Evolutionary conservation across 1,140 invertebrate species (phyloP).

Genomic region (Wiebesia pumilae): DNA sequence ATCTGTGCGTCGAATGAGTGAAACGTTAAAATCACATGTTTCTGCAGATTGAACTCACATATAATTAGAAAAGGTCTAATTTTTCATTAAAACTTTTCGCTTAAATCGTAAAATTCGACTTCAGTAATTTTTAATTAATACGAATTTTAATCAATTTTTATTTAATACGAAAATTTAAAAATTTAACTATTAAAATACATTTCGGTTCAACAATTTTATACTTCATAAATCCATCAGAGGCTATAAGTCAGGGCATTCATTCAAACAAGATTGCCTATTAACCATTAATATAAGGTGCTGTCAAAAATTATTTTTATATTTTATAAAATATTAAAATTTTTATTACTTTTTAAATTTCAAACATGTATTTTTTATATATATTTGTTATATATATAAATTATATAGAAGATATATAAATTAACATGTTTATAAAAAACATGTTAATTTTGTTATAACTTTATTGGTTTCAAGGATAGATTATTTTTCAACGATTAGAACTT

Average conservation of each 20-base stretch:
- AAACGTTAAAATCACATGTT: not conserved
- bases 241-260: not conserved
- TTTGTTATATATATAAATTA: not conserved
- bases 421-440: not conserved
- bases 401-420: too few relatives aligned
- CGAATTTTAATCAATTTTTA: not conserved
- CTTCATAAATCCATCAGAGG: not conserved
- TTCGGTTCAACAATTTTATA: not conserved
- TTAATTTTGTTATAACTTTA: not conserved
- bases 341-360: too few relatives aligned
- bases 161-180: not conserved
- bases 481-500: constrained; percentile 18
- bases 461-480: constrained; percentile 6
- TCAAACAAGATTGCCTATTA: not conserved
- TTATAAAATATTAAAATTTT: too few relatives aligned
- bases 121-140: not conserved
- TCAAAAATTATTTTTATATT: too few relatives aligned
- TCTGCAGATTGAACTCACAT: not conserved
- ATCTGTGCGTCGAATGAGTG: not conserved
- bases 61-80: not conserved
- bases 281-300: too few relatives aligned
- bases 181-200: not conserved
- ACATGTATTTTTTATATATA: too few relatives aligned
- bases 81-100: not conserved
- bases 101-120: not conserved